Conservation (phyloP, 2,888 invertebrate genomes). For the Dermolepida albohirtum region DNA sequence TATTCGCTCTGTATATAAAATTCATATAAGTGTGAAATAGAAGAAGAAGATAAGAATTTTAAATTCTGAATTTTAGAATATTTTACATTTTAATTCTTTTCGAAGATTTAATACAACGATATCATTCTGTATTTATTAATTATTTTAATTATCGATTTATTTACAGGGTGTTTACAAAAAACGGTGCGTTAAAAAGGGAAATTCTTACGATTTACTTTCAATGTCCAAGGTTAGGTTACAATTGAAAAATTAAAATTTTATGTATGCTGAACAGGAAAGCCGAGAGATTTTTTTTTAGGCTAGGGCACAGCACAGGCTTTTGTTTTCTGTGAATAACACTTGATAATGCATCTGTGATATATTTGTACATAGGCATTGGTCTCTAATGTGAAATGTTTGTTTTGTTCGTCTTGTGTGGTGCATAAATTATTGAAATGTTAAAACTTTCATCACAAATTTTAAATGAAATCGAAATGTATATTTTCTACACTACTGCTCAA, state of each 20-base stretch:
- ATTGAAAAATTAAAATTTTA: background rate
- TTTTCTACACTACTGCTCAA: too few relatives aligned
- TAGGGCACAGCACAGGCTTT: slow-evolving; percentile 28
- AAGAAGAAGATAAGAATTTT: too few relatives aligned
- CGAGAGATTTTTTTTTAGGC: slow-evolving; percentile 2
- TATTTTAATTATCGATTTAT: slow-evolving; percentile 14
- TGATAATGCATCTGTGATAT: slow-evolving; percentile 13
- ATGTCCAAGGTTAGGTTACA: slow-evolving; percentile 47
- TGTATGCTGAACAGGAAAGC: slow-evolving; percentile 9
- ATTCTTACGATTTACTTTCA: slow-evolving; percentile 50
- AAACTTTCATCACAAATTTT: slow-evolving; percentile 5
- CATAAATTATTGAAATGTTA: slow-evolving; percentile 7
- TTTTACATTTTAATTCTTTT: too few relatives aligned
- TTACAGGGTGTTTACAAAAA: slow-evolving; percentile 43
- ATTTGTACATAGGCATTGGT: slow-evolving; percentile 15
- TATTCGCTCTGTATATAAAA: too few relatives aligned
- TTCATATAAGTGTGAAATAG: too few relatives aligned
- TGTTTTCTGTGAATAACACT: slow-evolving; percentile 44
- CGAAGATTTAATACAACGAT: too few relatives aligned
- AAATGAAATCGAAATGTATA: too few relatives aligned
- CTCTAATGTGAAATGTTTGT: slow-evolving; percentile 31
- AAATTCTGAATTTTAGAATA: too few relatives aligned
- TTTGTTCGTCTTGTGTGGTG: slow-evolving; percentile 3
- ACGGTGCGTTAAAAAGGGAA: slow-evolving; percentile 46
- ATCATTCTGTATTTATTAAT: too few relatives aligned